These are phyloP conservation scores for Micropoecilia bifurca DNA, from an alignment of 2,797 vertebrate genomes.

Conservation along the genomic window DNA sequence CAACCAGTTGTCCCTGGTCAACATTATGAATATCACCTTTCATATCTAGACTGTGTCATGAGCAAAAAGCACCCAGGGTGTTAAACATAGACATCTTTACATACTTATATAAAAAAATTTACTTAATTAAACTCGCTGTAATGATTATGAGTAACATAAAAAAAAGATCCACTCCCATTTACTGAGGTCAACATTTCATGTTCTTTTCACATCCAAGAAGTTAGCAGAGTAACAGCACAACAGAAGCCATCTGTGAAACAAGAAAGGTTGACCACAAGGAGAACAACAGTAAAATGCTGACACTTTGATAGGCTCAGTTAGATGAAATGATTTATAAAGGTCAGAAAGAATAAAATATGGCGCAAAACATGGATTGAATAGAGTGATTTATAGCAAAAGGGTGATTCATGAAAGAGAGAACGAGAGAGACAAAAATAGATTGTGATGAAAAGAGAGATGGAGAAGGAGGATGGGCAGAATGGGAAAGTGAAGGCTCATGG, in stretches of 20 bases:
- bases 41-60: neutral
- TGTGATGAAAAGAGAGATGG: constrained; percentile 49
- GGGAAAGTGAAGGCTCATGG: constrained; percentile 34
- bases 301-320: constrained; percentile 35
- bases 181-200: neutral
- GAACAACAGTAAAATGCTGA: constrained; percentile 27
- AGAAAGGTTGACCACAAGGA: constrained; percentile 9
- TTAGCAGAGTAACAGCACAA: neutral
- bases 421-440: constrained; percentile 49
- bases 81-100: neutral
- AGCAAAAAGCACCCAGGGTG: neutral
- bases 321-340: constrained; percentile 56
- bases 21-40: neutral
- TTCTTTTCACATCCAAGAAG: neutral
- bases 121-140: neutral
- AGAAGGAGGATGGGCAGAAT: constrained; percentile 29
- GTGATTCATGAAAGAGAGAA: constrained; percentile 69
- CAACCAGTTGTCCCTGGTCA: neutral
- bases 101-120: neutral
- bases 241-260: neutral
- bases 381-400: constrained; percentile 63
- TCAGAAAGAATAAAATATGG: constrained; percentile 56
- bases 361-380: constrained; percentile 63
- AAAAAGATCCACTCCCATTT: neutral
- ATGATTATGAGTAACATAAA: neutral